Conservation (phyloP, 2,888 invertebrate genomes). For the Apotomis turbidana region DNA sequence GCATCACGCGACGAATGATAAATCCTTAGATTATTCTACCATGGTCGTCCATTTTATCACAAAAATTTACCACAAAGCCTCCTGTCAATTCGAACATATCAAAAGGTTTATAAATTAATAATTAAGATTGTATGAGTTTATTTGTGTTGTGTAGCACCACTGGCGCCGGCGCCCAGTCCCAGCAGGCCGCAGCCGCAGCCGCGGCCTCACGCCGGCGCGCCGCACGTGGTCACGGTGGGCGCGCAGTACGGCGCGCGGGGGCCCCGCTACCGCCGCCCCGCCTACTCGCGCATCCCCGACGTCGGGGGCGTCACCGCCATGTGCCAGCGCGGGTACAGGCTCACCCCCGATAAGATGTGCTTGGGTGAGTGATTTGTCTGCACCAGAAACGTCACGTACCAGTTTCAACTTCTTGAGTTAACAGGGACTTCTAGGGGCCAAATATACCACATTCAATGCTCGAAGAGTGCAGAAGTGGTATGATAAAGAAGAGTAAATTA, state of each 20-base stretch:
- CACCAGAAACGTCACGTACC: not conserved
- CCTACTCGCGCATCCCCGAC: conserved; percentile 56
- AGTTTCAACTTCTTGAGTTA: too few relatives aligned
- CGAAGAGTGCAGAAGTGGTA: too few relatives aligned
- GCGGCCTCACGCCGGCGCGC: conserved; percentile 45
- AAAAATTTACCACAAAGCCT: too few relatives aligned
- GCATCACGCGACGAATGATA: too few relatives aligned
- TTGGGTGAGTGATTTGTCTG: conserved; percentile 56
- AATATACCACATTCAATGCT: too few relatives aligned
- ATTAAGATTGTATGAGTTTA: too few relatives aligned
- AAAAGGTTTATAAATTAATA: too few relatives aligned
- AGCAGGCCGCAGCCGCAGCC: not conserved
- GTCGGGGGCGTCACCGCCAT: conserved; percentile 59
- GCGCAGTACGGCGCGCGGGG: conserved; percentile 75
- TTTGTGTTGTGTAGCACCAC: not conserved
- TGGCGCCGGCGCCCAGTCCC: conserved; percentile 42
- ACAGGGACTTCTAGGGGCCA: too few relatives aligned
- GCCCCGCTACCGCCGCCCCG: conserved; percentile 61
- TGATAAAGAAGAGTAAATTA: too few relatives aligned
- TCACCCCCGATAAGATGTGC: conserved; percentile 88
- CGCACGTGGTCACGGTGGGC: conserved; percentile 74
- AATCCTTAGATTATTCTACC: too few relatives aligned
- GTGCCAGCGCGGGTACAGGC: conserved; percentile 91
- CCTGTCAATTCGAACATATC: too few relatives aligned
- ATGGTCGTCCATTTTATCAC: too few relatives aligned